Evolutionary conservation across 2,113 vertebrate genomes (phyloP).

Genomic region (Sialia sialis): DNA sequence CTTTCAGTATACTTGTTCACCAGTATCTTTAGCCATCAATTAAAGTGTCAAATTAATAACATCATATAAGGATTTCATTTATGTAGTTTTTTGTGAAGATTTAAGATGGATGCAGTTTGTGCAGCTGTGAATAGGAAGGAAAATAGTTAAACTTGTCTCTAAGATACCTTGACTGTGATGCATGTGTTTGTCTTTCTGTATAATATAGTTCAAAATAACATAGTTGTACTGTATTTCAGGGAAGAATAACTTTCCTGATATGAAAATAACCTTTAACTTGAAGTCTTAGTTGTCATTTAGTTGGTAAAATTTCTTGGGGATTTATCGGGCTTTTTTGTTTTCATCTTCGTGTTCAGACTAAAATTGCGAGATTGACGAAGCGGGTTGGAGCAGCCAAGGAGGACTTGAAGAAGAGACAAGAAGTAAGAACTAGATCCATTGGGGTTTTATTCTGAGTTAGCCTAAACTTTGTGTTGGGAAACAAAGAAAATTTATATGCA

Average conservation of each 20-base stretch:
- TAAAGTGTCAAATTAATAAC: background rate
- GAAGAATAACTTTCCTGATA: background rate
- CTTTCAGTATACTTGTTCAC: background rate
- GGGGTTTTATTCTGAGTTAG: background rate
- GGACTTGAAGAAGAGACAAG: constrained; percentile 87
- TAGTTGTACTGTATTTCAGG: background rate
- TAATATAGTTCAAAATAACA: background rate
- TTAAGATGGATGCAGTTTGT: background rate
- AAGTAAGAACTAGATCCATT: constrained; percentile 74
- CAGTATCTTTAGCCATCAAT: background rate
- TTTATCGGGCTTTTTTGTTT: background rate
- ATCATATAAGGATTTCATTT: background rate
- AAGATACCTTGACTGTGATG: background rate
- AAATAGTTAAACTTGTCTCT: background rate
- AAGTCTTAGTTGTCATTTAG: background rate
- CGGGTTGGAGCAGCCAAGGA: constrained; percentile 91
- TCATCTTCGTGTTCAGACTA: constrained; percentile 74
- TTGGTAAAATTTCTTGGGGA: background rate
- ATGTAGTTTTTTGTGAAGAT: background rate
- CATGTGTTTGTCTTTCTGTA: background rate
- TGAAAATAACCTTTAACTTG: background rate
- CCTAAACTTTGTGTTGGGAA: background rate
- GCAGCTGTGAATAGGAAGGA: background rate
- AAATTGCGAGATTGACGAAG: constrained; percentile 90
- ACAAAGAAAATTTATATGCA: background rate